Conservation (phyloP, 2,797 vertebrate genomes). For the Sebastes variabilis region DNA sequence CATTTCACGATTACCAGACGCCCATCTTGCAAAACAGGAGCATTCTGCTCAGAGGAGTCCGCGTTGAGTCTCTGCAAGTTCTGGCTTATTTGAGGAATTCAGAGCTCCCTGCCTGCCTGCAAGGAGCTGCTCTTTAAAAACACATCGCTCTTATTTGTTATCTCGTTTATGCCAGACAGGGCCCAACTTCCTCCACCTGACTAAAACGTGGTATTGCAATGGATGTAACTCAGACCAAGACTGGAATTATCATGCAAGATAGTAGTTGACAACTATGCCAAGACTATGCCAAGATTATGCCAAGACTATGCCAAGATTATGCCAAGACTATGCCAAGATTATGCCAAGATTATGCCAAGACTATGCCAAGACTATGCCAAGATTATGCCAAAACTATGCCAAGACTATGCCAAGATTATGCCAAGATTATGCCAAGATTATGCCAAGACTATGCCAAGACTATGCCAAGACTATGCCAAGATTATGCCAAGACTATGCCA, state of each 20-base stretch:
- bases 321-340: no score
- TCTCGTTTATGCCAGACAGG: constrained; percentile 12
- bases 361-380: no score
- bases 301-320: no score
- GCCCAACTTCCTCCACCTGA: constrained; percentile 12
- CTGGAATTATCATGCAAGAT: background rate
- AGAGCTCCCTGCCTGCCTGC: constrained; percentile 46
- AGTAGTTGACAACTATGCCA: no score
- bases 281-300: no score
- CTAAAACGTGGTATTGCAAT: background rate
- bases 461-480: no score
- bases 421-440: no score
- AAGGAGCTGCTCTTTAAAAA: constrained; percentile 25
- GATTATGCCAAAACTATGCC: no score
- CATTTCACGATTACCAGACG: constrained; percentile 62
- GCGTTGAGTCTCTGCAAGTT: constrained; percentile 75
- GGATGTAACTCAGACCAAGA: background rate
- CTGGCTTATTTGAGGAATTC: constrained; percentile 85
- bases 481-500: no score
- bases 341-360: no score
- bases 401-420: no score
- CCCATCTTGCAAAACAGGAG: constrained; percentile 73
- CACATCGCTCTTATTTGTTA: background rate
- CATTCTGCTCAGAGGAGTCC: constrained; percentile 51
- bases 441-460: no score